phyloP scores from a whole-genome alignment of 2,113 vertebrate species.

The Brachyhypopomus occidentalis region DNA sequence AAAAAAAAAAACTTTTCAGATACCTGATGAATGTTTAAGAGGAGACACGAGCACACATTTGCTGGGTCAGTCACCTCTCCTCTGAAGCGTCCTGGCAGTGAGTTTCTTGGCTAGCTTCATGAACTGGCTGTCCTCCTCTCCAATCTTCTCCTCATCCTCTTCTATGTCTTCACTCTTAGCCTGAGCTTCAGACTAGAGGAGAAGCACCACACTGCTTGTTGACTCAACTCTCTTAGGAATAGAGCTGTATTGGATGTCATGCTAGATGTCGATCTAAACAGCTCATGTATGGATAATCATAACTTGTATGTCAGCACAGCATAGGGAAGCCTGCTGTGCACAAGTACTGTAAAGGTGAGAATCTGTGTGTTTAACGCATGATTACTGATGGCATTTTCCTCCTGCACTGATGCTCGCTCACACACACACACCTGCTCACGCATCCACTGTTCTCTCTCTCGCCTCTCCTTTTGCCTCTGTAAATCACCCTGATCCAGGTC shows the following conservation, averaged over 20 bases:
- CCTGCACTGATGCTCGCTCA: background rate
- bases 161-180: slow-evolving; percentile 63
- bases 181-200: slow-evolving; percentile 76
- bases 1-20: background rate
- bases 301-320: too few relatives aligned
- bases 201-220: background rate
- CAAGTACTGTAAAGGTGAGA: too few relatives aligned
- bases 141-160: slow-evolving; percentile 81
- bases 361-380: too few relatives aligned
- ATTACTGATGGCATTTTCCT: too few relatives aligned
- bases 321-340: too few relatives aligned
- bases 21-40: background rate
- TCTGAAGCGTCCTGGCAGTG: slow-evolving; percentile 84
- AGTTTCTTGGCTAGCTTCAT: slow-evolving; percentile 95
- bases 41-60: background rate
- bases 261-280: too few relatives aligned
- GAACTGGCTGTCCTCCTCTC: slow-evolving; percentile 86
- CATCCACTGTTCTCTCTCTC: slow-evolving; percentile 94
- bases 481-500: slow-evolving; percentile 82
- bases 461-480: slow-evolving; percentile 86
- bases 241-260: too few relatives aligned
- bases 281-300: too few relatives aligned
- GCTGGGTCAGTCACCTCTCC: slow-evolving; percentile 74
- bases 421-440: slow-evolving; percentile 82
- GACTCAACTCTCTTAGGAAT: background rate